Conservation (phyloP, 2,113 vertebrate species). For the Silurus glanis region DNA sequence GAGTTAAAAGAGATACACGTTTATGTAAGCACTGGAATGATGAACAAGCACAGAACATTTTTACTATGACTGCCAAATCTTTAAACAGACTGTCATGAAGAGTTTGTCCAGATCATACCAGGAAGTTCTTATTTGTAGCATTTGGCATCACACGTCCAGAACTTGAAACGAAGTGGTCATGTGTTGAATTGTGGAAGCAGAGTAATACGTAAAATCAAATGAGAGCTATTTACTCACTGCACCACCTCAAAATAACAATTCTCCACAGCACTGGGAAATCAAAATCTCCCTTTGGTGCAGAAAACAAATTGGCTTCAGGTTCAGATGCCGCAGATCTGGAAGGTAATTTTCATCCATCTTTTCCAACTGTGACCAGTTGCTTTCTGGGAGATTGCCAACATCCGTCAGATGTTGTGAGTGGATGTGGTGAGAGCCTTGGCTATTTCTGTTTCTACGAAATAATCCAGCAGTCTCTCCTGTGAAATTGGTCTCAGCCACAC, state of each 20-base stretch:
- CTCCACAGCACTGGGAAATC: conserved; percentile 33
- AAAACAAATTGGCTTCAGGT: conserved; percentile 44
- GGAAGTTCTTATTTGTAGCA: not conserved
- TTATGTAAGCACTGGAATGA: conserved; percentile 32
- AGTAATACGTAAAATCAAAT: not conserved
- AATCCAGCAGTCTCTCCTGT: conserved; percentile 60
- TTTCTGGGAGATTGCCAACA: conserved; percentile 70
- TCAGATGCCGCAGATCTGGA: conserved; percentile 54
- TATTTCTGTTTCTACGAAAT: conserved; percentile 63
- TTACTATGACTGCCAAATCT: conserved; percentile 56
- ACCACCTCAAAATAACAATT: not conserved
- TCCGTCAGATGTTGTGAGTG: conserved; percentile 67
- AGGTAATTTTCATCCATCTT: conserved; percentile 71
- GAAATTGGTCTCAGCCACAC: conserved; percentile 54
- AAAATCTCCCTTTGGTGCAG: not conserved
- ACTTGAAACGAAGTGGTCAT: not conserved
- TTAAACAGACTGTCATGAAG: conserved; percentile 63
- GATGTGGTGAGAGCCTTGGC: conserved; percentile 53
- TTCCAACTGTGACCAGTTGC: conserved; percentile 61
- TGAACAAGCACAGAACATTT: conserved; percentile 49
- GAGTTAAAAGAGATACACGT: conserved; percentile 13
- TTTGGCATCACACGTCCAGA: not conserved
- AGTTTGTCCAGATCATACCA: conserved; percentile 64
- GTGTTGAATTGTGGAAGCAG: not conserved
- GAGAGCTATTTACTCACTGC: not conserved